Conservation (phyloP, 2,113 vertebrate species). For the Murina feae region DNA sequence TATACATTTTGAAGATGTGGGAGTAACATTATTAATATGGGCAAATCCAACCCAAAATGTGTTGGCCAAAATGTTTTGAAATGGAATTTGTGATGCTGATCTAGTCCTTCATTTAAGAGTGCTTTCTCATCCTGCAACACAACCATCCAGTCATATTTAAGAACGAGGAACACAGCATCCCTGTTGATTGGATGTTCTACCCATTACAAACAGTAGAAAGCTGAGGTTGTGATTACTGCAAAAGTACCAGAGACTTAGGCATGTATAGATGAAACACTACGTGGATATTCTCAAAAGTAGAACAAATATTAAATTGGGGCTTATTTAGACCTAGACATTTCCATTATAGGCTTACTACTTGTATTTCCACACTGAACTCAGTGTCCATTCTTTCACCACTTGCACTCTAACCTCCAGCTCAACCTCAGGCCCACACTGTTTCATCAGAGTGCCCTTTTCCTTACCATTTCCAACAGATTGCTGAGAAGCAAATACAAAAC, state of each 20-base stretch:
- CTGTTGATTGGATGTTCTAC: background rate
- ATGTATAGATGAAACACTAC: background rate
- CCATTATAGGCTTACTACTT: background rate
- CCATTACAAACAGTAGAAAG: background rate
- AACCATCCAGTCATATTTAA: background rate
- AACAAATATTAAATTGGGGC: background rate
- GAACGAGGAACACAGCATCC: background rate
- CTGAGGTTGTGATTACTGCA: background rate
- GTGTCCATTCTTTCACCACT: background rate
- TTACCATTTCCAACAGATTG: slow-evolving; percentile 24
- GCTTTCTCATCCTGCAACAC: background rate
- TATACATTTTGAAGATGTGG: background rate
- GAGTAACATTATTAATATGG: background rate
- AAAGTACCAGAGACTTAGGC: background rate
- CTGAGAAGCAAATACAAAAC: background rate
- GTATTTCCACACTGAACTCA: slow-evolving; percentile 18
- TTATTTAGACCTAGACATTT: background rate
- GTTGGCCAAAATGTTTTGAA: slow-evolving; percentile 8
- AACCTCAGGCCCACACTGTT: background rate
- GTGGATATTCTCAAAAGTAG: background rate
- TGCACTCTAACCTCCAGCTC: background rate
- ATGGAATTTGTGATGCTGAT: background rate
- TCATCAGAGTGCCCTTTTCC: background rate
- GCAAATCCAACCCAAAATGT: background rate
- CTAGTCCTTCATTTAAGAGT: background rate